Percentiles rank a stretch among this genome's conserved stretches.
These are phyloP conservation scores for Spheniscus humboldti DNA, from an alignment of 2,797 vertebrate species.

Conservation along the genomic window DNA sequence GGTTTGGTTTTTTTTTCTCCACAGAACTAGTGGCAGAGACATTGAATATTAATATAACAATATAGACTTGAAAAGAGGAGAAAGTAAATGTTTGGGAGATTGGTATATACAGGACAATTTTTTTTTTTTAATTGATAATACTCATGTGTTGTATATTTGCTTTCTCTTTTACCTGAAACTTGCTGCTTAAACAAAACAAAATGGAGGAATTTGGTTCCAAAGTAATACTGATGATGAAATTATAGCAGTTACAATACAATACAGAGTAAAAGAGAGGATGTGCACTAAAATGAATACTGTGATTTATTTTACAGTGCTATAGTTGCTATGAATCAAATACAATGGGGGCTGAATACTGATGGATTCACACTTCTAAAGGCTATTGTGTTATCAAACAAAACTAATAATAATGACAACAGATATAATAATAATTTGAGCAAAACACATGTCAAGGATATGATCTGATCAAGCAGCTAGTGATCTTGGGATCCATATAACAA, in stretches of 20 bases:
- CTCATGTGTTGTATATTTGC: not conserved
- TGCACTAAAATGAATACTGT: not conserved
- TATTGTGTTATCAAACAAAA: not conserved
- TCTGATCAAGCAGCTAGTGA: not conserved
- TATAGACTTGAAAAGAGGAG: not conserved
- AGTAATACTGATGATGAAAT: not conserved
- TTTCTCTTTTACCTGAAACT: not conserved
- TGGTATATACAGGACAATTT: not conserved
- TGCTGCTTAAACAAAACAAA: not conserved
- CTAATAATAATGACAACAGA: not conserved
- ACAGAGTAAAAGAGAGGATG: not conserved
- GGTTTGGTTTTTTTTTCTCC: not conserved
- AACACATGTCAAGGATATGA: not conserved
- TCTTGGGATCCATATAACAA: not conserved
- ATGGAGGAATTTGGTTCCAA: not conserved
- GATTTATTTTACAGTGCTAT: not conserved
- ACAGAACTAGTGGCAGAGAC: not conserved
- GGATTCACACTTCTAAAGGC: not conserved
- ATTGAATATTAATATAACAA: not conserved
- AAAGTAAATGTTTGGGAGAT: not conserved
- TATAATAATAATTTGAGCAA: not conserved
- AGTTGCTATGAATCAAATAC: not conserved
- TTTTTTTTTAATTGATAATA: not conserved
- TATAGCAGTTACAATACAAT: not conserved
- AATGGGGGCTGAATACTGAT: not conserved